A percentile compares a stretch with the other conserved stretches of the same genome.
phyloP scores from a whole-genome alignment of 2,113 vertebrate species.

The Cheilinus undulatus region DNA sequence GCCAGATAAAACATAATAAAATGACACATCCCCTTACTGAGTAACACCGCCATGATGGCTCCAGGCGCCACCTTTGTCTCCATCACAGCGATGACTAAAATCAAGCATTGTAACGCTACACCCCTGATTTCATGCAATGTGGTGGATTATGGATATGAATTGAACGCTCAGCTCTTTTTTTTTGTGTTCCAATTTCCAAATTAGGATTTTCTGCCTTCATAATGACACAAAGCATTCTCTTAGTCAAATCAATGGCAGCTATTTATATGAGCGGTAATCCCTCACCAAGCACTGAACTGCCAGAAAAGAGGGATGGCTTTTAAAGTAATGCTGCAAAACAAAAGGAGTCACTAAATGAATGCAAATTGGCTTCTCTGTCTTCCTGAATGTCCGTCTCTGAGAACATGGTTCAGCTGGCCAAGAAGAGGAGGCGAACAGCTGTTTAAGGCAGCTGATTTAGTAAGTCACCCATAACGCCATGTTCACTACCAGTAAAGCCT shows the following conservation, averaged over 20 bases:
- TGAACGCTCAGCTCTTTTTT: constrained; percentile 77
- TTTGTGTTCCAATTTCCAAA: constrained; percentile 86
- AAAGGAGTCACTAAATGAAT: constrained; percentile 72
- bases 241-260: constrained; percentile 85
- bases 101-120: constrained; percentile 81
- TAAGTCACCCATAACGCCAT: constrained; percentile 66
- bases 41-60: constrained; percentile 74
- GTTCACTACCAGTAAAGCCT: constrained; percentile 65
- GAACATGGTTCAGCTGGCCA: constrained; percentile 44
- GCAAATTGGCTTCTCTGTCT: constrained; percentile 71
- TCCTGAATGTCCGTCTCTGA: constrained; percentile 65
- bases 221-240: constrained; percentile 84
- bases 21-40: constrained; percentile 78
- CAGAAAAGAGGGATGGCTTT: constrained; percentile 77
- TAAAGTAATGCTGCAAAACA: constrained; percentile 81
- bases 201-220: constrained; percentile 86
- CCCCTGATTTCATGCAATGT: constrained; percentile 85
- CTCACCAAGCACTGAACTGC: constrained; percentile 76
- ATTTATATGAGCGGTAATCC: constrained; percentile 86
- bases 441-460: constrained; percentile 63
- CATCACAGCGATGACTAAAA: constrained; percentile 81
- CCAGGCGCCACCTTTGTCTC: constrained; percentile 84
- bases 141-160: constrained; percentile 84
- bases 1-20: constrained; percentile 76
- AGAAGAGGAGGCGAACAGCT: constrained; percentile 34